Conservation (phyloP, 2,797 vertebrate genomes). For the Coregonus suidteri region DNA sequence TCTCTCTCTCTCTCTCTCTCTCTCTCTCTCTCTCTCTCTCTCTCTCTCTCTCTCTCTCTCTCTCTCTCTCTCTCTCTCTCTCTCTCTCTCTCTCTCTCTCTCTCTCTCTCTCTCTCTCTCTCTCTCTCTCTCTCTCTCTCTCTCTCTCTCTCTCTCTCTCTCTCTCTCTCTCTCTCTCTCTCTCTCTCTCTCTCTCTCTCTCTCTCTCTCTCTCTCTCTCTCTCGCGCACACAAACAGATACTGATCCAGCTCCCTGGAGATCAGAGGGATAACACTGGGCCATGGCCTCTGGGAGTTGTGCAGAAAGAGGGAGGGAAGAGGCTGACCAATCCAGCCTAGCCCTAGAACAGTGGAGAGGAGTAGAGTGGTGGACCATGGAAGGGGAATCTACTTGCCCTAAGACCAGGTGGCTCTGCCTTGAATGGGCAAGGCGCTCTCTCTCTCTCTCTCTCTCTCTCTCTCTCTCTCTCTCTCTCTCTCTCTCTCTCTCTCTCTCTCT, state of each 20-base stretch:
- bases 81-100: neutral
- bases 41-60: neutral
- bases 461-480: no score
- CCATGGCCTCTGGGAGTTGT: slow-evolving; percentile 17
- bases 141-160: no score
- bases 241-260: slow-evolving; percentile 59
- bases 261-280: slow-evolving; percentile 46
- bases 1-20: no score
- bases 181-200: neutral
- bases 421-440: neutral
- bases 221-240: slow-evolving; percentile 11
- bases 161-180: no score
- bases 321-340: no score
- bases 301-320: neutral
- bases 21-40: neutral
- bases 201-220: neutral
- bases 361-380: neutral
- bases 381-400: neutral
- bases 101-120: no score
- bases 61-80: neutral
- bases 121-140: no score
- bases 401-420: neutral
- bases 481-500: slow-evolving; percentile 11
- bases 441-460: no score
- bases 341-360: no score